Percentiles rank a stretch among this genome's conserved stretches.
These are phyloP conservation scores for Oasisia sp. DNA, from an alignment of 2,888 invertebrate species.

Conservation along the genomic window DNA sequence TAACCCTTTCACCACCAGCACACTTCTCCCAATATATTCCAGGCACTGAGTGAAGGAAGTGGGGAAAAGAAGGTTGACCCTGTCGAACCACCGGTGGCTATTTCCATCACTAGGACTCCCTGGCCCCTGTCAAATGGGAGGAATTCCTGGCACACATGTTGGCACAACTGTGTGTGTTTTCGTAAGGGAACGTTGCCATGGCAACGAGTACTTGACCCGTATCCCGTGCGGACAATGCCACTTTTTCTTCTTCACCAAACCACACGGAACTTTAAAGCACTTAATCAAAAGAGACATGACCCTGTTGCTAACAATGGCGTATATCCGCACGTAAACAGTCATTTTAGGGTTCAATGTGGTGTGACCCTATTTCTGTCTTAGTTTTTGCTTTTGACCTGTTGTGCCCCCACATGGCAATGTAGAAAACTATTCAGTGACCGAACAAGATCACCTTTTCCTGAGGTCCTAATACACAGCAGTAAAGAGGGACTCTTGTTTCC, in stretches of 20 bases:
- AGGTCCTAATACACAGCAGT: no score
- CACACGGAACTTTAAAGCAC: neutral
- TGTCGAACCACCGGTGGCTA: neutral
- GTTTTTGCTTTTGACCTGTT: no score
- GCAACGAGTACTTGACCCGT: neutral
- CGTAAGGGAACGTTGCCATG: neutral
- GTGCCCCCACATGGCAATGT: no score
- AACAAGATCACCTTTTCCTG: no score
- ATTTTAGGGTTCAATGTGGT: neutral
- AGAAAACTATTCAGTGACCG: no score
- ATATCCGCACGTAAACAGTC: neutral
- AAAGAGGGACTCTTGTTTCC: no score
- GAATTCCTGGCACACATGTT: slow-evolving; percentile 12
- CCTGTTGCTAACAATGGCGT: neutral
- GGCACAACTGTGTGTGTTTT: neutral
- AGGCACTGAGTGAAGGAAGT: neutral
- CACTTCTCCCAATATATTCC: neutral
- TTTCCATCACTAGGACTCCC: neutral
- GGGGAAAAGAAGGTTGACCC: neutral
- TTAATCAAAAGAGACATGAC: neutral
- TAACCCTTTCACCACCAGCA: neutral
- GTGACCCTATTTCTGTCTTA: no score
- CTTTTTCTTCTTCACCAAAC: neutral
- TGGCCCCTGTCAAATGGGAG: neutral
- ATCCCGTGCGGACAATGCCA: neutral